Conservation (phyloP, 1,140 invertebrate species). For the Dreissena polymorpha region DNA sequence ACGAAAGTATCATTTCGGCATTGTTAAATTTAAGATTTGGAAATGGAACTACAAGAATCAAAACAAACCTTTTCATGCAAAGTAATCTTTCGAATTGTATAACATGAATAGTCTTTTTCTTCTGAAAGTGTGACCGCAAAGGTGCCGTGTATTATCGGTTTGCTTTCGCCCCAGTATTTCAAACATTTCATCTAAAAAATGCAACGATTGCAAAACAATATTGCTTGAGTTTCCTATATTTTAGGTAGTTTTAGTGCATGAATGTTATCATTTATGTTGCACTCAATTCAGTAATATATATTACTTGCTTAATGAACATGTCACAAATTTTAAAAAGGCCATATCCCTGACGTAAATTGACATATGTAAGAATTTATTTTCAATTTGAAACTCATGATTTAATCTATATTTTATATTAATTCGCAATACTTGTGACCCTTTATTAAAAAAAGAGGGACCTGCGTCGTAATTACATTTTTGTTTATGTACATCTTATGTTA, state of each 20-base stretch:
- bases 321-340: no score
- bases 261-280: neutral
- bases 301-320: no score
- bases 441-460: no score
- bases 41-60: neutral
- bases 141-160: neutral
- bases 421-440: no score
- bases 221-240: neutral
- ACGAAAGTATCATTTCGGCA: no score
- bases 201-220: neutral
- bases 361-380: no score
- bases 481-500: no score
- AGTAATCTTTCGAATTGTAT: constrained; percentile 3
- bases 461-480: no score
- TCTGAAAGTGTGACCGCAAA: constrained; percentile 73
- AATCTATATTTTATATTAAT: no score
- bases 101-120: constrained; percentile 17
- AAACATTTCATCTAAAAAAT: constrained; percentile 93
- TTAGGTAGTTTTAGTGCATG: neutral
- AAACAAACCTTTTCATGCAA: constrained; percentile 4
- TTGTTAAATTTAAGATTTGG: neutral
- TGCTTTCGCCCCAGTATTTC: constrained; percentile 93
- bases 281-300: no score
- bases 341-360: no score
- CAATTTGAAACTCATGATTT: no score